Percentiles rank a stretch among this genome's conserved stretches.
phyloP scores from a whole-genome alignment of 1,140 invertebrate genomes.

The Drosophila funebris region DNA sequence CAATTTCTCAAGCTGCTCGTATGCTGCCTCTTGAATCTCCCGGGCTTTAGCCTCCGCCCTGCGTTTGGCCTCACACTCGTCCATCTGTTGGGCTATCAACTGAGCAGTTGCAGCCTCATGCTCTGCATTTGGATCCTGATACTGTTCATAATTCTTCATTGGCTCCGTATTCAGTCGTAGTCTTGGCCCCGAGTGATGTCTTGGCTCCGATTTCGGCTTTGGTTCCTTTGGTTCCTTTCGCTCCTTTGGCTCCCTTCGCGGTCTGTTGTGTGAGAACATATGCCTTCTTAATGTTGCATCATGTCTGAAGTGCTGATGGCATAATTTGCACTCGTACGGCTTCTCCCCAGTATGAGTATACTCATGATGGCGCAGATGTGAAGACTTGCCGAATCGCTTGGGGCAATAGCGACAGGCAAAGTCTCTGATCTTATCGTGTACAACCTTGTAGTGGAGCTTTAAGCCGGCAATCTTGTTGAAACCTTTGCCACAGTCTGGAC shows the following conservation, averaged over 20 bases:
- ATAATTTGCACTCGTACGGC: slow-evolving; percentile 65
- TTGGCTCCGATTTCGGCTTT: neutral
- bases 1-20: slow-evolving; percentile 63
- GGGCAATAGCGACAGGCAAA: slow-evolving; percentile 76
- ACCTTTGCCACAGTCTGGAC: slow-evolving; percentile 70
- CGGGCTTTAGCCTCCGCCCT: slow-evolving; percentile 61
- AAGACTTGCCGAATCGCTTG: slow-evolving; percentile 72
- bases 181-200: neutral
- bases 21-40: slow-evolving; percentile 68
- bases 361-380: slow-evolving; percentile 77
- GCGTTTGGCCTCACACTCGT: slow-evolving; percentile 65
- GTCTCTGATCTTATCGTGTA: slow-evolving; percentile 78
- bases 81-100: slow-evolving; percentile 58
- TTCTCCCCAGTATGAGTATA: slow-evolving; percentile 84
- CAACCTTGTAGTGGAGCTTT: slow-evolving; percentile 73
- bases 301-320: slow-evolving; percentile 73
- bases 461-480: slow-evolving; percentile 75
- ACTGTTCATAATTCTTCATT: slow-evolving; percentile 59
- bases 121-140: slow-evolving; percentile 61
- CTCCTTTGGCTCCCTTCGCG: slow-evolving; percentile 38
- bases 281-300: slow-evolving; percentile 69
- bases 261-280: slow-evolving; percentile 70
- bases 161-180: slow-evolving; percentile 17
- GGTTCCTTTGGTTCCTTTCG: neutral
- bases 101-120: slow-evolving; percentile 67